phyloP scores from a whole-genome alignment of 2,888 invertebrate species.

The Noctua comes region DNA sequence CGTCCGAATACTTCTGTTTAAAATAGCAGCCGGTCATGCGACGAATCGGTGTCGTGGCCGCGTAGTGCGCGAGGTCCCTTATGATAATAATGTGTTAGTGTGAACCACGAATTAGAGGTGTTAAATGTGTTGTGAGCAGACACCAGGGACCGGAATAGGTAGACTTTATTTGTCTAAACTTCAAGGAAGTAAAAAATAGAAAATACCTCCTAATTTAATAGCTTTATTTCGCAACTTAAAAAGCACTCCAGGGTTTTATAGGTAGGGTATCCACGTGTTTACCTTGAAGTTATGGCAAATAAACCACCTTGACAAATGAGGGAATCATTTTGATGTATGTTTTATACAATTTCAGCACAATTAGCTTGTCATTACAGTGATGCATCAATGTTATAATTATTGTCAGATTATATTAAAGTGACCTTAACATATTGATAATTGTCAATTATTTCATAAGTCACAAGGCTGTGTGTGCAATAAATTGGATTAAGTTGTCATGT shows the following conservation, averaged over 20 bases:
- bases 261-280: neutral
- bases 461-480: constrained; percentile 84
- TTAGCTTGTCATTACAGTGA: constrained; percentile 7
- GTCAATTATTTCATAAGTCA: constrained; percentile 78
- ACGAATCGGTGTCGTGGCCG: neutral
- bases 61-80: neutral
- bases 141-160: neutral
- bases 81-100: neutral
- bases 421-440: constrained; percentile 57
- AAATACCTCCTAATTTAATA: neutral
- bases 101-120: neutral
- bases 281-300: neutral
- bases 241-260: neutral
- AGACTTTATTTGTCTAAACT: neutral
- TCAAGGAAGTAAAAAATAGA: neutral
- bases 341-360: constrained; percentile 18
- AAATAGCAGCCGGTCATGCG: neutral
- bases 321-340: neutral
- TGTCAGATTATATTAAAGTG: constrained; percentile 57
- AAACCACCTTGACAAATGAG: neutral
- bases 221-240: neutral
- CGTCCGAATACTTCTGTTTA: neutral
- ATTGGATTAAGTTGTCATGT: constrained; percentile 69
- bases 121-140: neutral
- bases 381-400: neutral